A percentile compares a stretch with the other conserved stretches of the same genome.
Evolutionary conservation across 2,797 vertebrate genomes (phyloP).

Genomic region (Dromococcyx pavoninus): DNA sequence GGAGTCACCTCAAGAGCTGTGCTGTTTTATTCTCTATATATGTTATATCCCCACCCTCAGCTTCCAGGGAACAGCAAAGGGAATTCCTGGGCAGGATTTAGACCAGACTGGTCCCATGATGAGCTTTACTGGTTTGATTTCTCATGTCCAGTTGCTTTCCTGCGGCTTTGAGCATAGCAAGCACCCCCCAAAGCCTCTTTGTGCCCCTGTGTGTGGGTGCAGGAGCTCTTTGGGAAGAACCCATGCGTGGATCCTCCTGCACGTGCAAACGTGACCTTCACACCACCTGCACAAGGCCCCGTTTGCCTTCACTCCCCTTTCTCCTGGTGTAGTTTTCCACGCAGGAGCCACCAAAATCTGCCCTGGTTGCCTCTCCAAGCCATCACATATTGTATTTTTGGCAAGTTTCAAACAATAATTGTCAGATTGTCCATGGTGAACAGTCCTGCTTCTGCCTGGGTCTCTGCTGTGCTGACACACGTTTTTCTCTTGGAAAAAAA

Average conservation of each 20-base stretch:
- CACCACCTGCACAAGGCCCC: fast-evolving
- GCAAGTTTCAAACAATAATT: neutral
- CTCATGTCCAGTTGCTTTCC: neutral
- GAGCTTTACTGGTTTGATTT: neutral
- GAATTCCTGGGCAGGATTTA: neutral
- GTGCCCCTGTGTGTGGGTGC: fast-evolving
- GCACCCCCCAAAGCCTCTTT: neutral
- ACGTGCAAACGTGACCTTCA: fast-evolving
- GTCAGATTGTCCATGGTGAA: neutral
- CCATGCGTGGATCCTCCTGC: neutral
- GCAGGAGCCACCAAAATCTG: neutral
- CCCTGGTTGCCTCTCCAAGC: neutral
- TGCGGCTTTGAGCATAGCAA: neutral
- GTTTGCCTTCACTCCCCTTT: neutral
- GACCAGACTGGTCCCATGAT: neutral
- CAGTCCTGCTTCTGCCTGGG: neutral
- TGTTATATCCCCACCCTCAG: neutral
- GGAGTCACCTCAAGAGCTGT: neutral
- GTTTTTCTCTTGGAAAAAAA: neutral
- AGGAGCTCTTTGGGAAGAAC: neutral
- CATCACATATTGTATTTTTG: neutral
- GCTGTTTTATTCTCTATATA: neutral
- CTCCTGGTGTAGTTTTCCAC: neutral
- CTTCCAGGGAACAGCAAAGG: neutral
- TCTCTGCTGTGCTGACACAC: fast-evolving